Base-by-base conservation (phyloP, 2,797 vertebrate species). In the Lagocephalus sceleratus region DNA sequence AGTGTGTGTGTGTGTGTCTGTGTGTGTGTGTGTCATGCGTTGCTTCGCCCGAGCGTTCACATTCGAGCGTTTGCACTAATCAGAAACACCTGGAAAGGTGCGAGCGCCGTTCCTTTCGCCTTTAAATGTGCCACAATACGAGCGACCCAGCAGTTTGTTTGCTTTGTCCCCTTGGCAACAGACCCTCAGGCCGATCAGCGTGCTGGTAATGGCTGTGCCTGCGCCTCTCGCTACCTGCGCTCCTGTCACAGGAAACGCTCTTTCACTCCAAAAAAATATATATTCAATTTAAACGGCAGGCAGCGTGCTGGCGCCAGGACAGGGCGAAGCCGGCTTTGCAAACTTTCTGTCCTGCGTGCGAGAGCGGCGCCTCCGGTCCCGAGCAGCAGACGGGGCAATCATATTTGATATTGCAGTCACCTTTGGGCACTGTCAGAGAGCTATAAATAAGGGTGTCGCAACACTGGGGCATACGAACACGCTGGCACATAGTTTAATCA, bases 131-230 rank as follows among this genome's bases (percentile, higher is more conserved):
- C 86, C 85, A 88, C 84, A 89, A 83, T 87, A 88, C 73, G 76
- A 83, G 75, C 72, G 87, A 87, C 87, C 90, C 89, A 88, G 86
- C 87, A 90, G 87, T 91, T 88, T 92, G 91, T 92, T 92, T 92
- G 88, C 83, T 89, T 85, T 87, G 85, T 92, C 86, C 89, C 91
- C 91, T 85, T 92, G 89, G 89, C 86, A 92, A 92, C 91, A 90
- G 89, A 82, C 87, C 90, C 89, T 88, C 75, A 87, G 91, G 91
- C 91, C 90, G 90, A 86, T 79, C 82, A 82, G 35, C 73, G 86
- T 83, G 75, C 79, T 82, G 16, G 85, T 84, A 86, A 87, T 86
- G 82, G 85, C 80, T 90, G 54, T 79, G 78, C 72, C 71, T 79
- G 79, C 79, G 80, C 83, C 87, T 87, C 81, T n/a, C 63, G 60